phyloP scores from a whole-genome alignment of 2,888 invertebrate genomes.

The Agrotis segetum region DNA sequence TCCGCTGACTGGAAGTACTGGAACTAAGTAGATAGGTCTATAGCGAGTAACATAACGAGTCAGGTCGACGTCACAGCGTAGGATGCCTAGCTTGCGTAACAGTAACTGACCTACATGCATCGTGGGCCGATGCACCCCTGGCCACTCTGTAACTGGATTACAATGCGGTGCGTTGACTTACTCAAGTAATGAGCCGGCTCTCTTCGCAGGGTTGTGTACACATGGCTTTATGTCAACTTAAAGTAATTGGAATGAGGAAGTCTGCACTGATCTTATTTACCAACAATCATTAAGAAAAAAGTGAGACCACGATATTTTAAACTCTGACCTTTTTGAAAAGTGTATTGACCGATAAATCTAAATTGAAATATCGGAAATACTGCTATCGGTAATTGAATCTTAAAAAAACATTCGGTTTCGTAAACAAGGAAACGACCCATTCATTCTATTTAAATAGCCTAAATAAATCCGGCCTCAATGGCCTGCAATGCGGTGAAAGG shows the following conservation, averaged over 20 bases:
- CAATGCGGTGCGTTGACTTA: constrained; percentile 73
- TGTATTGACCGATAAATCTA: constrained; percentile 2
- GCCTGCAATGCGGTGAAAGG: constrained; percentile 76
- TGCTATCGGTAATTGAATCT: constrained; percentile 20
- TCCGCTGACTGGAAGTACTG: too few species aligned
- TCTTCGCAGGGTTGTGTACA: constrained; percentile 31
- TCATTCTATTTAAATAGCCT: constrained; percentile 76
- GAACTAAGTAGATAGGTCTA: constrained; percentile 30
- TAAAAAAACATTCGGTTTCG: constrained; percentile 49
- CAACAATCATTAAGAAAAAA: background rate
- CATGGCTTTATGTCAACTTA: constrained; percentile 17
- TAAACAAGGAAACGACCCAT: constrained; percentile 71
- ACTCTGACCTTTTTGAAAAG: background rate
- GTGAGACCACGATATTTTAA: background rate
- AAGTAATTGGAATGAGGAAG: constrained; percentile 13
- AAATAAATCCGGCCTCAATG: constrained; percentile 74
- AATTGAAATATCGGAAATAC: constrained; percentile 17
- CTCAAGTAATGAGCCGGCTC: constrained; percentile 66
- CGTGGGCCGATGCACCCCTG: constrained; percentile 80
- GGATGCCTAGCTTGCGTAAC: constrained; percentile 76
- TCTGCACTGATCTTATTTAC: constrained; percentile 1
- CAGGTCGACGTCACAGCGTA: constrained; percentile 68
- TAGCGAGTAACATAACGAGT: constrained; percentile 63
- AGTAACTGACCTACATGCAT: constrained; percentile 84
- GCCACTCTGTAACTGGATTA: constrained; percentile 81